These are phyloP conservation scores for Parus major DNA, from an alignment of 2,113 vertebrate species.

Conservation along the genomic window DNA sequence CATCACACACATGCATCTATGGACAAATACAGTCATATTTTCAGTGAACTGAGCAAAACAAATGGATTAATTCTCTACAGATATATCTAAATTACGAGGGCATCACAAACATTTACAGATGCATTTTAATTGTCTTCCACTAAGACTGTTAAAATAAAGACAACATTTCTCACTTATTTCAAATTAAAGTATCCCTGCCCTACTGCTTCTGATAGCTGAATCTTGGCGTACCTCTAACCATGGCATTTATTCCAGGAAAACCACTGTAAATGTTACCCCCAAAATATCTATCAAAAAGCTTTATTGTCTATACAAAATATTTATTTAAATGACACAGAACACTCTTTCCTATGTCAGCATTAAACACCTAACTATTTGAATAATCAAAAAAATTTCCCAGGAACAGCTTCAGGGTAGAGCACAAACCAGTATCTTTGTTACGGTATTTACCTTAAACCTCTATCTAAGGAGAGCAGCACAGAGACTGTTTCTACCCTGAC, in stretches of 20 bases:
- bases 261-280: neutral
- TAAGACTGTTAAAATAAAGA: neutral
- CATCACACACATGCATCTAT: neutral
- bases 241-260: neutral
- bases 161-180: neutral
- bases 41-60: neutral
- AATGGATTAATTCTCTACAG: neutral
- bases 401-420: neutral
- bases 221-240: neutral
- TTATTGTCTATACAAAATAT: neutral
- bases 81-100: neutral
- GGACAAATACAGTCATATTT: neutral
- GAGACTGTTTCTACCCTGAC: neutral
- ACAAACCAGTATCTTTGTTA: neutral
- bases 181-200: neutral
- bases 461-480: neutral
- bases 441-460: neutral
- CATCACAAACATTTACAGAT: neutral
- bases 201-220: neutral
- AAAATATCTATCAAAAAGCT: neutral
- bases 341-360: neutral
- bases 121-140: neutral
- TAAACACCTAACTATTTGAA: neutral
- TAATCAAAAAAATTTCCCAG: neutral
- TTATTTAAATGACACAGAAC: neutral